phyloP scores from a whole-genome alignment of 2,888 invertebrate genomes.

The Pemphredon lugubris region DNA sequence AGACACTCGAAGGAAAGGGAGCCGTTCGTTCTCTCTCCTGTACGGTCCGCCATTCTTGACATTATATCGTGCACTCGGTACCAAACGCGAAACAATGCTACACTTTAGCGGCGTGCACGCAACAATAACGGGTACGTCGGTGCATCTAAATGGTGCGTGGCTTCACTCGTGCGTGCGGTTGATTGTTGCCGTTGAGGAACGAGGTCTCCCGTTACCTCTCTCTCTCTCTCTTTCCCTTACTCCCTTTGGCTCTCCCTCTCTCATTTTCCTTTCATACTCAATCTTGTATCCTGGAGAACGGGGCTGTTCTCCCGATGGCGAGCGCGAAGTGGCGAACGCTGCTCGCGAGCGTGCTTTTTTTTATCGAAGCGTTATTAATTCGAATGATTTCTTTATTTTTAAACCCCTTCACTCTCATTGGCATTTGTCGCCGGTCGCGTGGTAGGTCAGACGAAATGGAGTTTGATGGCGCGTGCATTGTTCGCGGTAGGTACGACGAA shows the following conservation, averaged over 20 bases:
- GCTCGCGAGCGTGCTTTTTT: slow-evolving; percentile 43
- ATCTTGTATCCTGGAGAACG: slow-evolving; percentile 7
- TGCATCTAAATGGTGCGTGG: slow-evolving; percentile 42
- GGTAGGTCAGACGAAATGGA: slow-evolving; percentile 16
- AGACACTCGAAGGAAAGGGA: slow-evolving; percentile 36
- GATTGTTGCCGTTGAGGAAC: slow-evolving; percentile 33
- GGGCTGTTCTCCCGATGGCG: slow-evolving; percentile 7
- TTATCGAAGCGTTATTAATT: slow-evolving; percentile 56
- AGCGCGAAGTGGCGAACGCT: slow-evolving; percentile 52
- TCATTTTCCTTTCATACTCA: neutral
- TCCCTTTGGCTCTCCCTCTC: too few species aligned
- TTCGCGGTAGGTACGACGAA: too few species aligned
- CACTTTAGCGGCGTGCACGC: slow-evolving; percentile 43
- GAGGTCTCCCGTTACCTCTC: slow-evolving; percentile 5
- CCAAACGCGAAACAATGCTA: slow-evolving; percentile 59
- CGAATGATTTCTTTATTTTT: slow-evolving; percentile 26
- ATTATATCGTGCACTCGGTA: slow-evolving; percentile 16
- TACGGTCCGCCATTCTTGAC: slow-evolving; percentile 17
- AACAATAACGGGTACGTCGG: slow-evolving; percentile 47
- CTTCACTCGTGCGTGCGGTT: slow-evolving; percentile 33
- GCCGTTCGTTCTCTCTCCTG: slow-evolving; percentile 17
- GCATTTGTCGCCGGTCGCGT: slow-evolving; percentile 19
- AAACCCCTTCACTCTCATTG: slow-evolving; percentile 4
- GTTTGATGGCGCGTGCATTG: neutral
- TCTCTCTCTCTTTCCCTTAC: slow-evolving; percentile 12